Conservation (phyloP, 1,140 invertebrate genomes). For the Dolichoris vasculosae region DNA sequence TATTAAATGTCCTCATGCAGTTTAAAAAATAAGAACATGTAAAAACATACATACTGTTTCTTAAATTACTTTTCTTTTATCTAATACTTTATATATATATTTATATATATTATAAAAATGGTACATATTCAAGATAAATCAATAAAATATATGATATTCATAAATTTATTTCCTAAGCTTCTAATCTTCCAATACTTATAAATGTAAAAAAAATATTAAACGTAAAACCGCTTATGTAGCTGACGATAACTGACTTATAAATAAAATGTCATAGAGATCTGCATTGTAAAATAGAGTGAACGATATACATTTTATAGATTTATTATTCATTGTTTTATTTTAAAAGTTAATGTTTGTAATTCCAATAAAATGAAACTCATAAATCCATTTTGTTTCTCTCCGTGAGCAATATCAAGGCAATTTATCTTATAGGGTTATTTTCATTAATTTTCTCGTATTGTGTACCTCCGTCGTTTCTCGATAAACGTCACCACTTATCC, state of each 20-base stretch:
- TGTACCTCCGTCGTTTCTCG: conserved; percentile 40
- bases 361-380: conserved; percentile 48
- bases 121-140: background rate
- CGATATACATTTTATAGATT: background rate
- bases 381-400: conserved; percentile 44
- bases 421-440: conserved; percentile 52
- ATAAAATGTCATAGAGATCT: conserved; percentile 11
- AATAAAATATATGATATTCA: conserved; percentile 30
- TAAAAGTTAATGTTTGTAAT: conserved; percentile 44
- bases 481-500: conserved; percentile 52
- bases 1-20: conserved; percentile 14
- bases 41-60: conserved; percentile 7
- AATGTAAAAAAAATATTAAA: background rate
- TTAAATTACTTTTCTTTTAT: conserved; percentile 26
- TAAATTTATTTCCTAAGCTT: conserved; percentile 30
- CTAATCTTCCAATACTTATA: too few relatives aligned
- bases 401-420: conserved; percentile 42
- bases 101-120: conserved; percentile 11
- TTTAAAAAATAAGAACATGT: background rate
- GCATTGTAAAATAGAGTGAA: conserved; percentile 22
- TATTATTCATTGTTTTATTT: conserved; percentile 47
- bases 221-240: conserved; percentile 20
- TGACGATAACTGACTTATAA: conserved; percentile 2
- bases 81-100: conserved; percentile 34
- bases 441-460: conserved; percentile 54